Base-by-base conservation (phyloP, 1,140 invertebrate species). In the Triops cancriformis region DNA sequence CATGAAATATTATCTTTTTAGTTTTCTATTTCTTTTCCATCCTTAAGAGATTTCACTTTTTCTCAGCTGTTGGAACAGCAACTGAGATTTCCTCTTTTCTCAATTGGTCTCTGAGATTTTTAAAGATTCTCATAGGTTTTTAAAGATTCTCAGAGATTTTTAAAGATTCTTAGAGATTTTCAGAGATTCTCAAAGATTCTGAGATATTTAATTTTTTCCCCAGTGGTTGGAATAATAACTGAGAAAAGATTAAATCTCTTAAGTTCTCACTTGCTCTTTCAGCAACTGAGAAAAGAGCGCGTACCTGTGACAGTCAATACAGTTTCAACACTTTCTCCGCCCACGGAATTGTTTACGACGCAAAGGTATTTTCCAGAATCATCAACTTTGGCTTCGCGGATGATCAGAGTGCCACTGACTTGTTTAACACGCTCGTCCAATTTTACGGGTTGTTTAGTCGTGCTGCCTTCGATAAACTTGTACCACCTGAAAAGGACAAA, bases 301-400 rank as follows among this genome's bases (percentile, higher is more conserved):
- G 84, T 84, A 90, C 89, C 88, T 23, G 94, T 97, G 0, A 98
- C 95, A 31, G 93, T 96, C 1, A 98, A 85, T 12, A 96, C 92
- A 26, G 95, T 97, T 84, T 95, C 93, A 0, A 96, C 94, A 81
- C 92, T 95, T 84, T 96, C 94, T 31, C 93, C 93, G 37, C 95
- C 95, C 37, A 97, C 94, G 0, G 93, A 94, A 83, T 98, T 98
- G 82, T 95, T 95, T 0, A 97, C 95, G 78, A 96, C 93, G 83
- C 96, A 98, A 28, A 96, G 85, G 78, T 88, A 88, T 84, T 95
- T 95, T 81, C 96, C 96, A 78, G 93, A 95, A 84, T 97, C 95
- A 82, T 93, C 92, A 72, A 96, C 94, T 81, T 92, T 91, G 27
- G 94, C 94, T 83, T 96, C 93, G 78, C 92, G 90, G 78, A 98